phyloP scores from a whole-genome alignment of 2,113 vertebrate genomes.

The Brachionichthys hirsutus region DNA sequence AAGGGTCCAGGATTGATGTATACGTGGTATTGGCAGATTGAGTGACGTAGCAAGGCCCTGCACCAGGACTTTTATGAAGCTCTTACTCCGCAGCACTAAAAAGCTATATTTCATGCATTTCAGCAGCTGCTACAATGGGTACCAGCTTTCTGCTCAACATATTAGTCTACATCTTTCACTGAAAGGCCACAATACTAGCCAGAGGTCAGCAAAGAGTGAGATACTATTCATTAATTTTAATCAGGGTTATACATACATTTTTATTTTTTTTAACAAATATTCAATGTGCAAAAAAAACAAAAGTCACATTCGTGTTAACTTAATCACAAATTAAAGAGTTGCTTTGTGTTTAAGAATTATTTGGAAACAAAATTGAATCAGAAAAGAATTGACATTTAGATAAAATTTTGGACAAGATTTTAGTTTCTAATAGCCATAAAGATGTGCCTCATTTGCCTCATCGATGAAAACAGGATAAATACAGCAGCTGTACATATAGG shows the following conservation, averaged over 20 bases:
- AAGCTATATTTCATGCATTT: constrained; percentile 50
- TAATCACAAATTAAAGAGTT: too few relatives aligned
- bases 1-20: too few relatives aligned
- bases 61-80: constrained; percentile 56
- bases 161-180: constrained; percentile 44
- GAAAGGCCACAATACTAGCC: constrained; percentile 36
- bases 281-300: too few relatives aligned
- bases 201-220: background rate
- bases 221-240: background rate
- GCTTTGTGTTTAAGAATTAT: too few relatives aligned
- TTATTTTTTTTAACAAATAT: background rate
- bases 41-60: constrained; percentile 48
- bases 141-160: constrained; percentile 13
- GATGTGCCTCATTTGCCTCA: too few relatives aligned
- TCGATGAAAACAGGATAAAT: too few relatives aligned
- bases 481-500: too few relatives aligned
- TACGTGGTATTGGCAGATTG: constrained; percentile 16
- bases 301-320: too few relatives aligned
- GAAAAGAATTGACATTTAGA: too few relatives aligned
- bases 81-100: constrained; percentile 44
- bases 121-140: constrained; percentile 16
- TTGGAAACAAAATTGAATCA: too few relatives aligned
- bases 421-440: too few relatives aligned
- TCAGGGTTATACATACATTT: background rate
- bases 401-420: too few relatives aligned